A percentile compares a stretch with the other conserved stretches of the same genome.
Conservation (phyloP, 2,797 vertebrate species). For the Onychomys torridus region DNA sequence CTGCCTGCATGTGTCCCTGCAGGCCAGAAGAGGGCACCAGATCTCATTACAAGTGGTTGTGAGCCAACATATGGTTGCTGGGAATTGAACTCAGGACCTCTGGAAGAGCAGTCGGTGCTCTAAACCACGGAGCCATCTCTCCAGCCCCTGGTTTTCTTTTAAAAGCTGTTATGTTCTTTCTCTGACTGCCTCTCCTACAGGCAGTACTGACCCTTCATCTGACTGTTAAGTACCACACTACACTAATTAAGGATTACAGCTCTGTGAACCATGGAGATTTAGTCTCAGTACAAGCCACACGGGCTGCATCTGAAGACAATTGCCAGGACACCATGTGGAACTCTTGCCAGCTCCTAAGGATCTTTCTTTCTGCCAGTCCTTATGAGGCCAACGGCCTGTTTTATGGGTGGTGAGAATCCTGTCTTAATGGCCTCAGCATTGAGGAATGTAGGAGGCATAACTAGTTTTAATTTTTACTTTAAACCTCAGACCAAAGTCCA, state of each 20-base stretch:
- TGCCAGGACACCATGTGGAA: background rate
- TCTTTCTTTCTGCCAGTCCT: background rate
- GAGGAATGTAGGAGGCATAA: conserved; percentile 24
- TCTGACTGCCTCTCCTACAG: background rate
- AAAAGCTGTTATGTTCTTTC: background rate
- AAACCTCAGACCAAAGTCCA: background rate
- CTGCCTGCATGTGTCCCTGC: no score
- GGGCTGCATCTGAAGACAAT: background rate
- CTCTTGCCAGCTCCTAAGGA: background rate
- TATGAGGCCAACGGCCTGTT: conserved; percentile 11
- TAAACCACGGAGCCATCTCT: no score
- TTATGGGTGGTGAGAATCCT: background rate
- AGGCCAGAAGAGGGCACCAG: no score
- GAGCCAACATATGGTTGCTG: no score
- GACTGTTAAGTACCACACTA: background rate
- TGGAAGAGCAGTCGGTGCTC: no score
- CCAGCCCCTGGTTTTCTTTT: background rate
- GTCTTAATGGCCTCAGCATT: fast-evolving
- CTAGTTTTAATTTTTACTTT: conserved; percentile 32
- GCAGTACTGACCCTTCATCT: background rate
- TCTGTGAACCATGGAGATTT: conserved; percentile 4
- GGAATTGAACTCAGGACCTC: no score
- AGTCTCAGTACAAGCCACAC: background rate
- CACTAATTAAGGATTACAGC: background rate
- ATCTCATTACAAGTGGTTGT: no score